Percentiles rank a stretch among this genome's conserved stretches.
These are phyloP conservation scores for Argya squamiceps DNA, from an alignment of 2,797 vertebrate species.

Conservation along the genomic window DNA sequence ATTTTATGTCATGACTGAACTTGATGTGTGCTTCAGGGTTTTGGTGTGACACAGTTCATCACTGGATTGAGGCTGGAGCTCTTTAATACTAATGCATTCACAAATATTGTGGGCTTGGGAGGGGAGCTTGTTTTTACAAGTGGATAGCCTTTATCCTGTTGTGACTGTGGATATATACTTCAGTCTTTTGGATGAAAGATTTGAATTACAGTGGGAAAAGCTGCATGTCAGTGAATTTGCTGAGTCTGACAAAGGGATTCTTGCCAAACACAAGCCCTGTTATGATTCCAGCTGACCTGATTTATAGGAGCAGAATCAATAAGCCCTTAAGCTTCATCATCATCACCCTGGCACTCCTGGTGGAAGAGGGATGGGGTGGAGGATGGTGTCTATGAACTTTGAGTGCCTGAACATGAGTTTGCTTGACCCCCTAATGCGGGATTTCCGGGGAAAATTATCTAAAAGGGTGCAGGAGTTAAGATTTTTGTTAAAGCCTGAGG, in stretches of 20 bases:
- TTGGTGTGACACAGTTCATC: not conserved
- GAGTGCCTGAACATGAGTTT: not conserved
- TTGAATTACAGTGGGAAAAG: not conserved
- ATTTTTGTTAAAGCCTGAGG: not conserved
- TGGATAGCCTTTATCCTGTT: not conserved
- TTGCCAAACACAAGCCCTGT: not conserved
- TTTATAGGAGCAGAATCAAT: not conserved
- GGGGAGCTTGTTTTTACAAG: not conserved
- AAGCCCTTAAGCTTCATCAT: not conserved
- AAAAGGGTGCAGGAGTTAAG: not conserved
- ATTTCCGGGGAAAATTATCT: rapidly evolving
- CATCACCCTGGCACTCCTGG: rapidly evolving
- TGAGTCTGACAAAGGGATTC: not conserved
- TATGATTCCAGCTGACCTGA: not conserved
- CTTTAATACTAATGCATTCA: not conserved
- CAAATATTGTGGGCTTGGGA: not conserved
- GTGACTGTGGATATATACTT: rapidly evolving
- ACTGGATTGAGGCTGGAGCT: not conserved
- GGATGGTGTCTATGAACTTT: not conserved
- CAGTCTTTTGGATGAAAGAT: not conserved
- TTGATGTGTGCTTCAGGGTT: not conserved
- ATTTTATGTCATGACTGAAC: not conserved
- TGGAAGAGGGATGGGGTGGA: not conserved
- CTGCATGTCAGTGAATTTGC: not conserved
- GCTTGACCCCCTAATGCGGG: not conserved